Evolutionary conservation across 2,113 vertebrate genomes (phyloP).

Genomic region (Progne subis): DNA sequence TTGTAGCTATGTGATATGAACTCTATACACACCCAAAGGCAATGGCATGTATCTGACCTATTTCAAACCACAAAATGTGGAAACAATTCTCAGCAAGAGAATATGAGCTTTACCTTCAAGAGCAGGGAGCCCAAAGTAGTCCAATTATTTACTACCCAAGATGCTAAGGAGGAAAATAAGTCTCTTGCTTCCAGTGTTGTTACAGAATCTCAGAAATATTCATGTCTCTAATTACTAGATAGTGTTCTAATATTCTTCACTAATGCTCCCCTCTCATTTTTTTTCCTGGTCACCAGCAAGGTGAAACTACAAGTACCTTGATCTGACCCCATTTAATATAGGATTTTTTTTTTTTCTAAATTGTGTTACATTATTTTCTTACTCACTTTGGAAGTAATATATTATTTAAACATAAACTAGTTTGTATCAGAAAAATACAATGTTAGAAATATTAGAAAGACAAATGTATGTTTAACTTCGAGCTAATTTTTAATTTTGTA

Average conservation of each 20-base stretch:
- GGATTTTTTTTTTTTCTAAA: not conserved
- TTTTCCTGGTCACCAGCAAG: not conserved
- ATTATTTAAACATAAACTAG: not conserved
- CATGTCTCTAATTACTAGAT: not conserved
- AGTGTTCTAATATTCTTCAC: not conserved
- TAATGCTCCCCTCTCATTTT: not conserved
- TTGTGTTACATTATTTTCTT: not conserved
- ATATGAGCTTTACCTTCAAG: not conserved
- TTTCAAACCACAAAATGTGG: conserved; percentile 22
- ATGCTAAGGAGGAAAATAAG: not conserved
- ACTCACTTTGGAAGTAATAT: not conserved
- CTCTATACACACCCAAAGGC: conserved; percentile 27
- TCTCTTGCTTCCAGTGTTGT: not conserved
- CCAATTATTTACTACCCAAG: conserved; percentile 32
- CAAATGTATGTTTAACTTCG: not conserved
- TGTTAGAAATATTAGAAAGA: not conserved
- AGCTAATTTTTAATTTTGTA: not conserved
- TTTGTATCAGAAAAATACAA: not conserved
- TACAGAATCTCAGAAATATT: not conserved
- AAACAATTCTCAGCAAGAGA: conserved; percentile 18
- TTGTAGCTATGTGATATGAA: not conserved
- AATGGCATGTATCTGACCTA: not conserved
- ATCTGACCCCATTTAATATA: not conserved
- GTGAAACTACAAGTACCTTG: not conserved
- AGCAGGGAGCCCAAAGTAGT: conserved; percentile 7